Conservation (phyloP, 2,888 invertebrate genomes). For the Parapristionchus giblindavisi region DNA sequence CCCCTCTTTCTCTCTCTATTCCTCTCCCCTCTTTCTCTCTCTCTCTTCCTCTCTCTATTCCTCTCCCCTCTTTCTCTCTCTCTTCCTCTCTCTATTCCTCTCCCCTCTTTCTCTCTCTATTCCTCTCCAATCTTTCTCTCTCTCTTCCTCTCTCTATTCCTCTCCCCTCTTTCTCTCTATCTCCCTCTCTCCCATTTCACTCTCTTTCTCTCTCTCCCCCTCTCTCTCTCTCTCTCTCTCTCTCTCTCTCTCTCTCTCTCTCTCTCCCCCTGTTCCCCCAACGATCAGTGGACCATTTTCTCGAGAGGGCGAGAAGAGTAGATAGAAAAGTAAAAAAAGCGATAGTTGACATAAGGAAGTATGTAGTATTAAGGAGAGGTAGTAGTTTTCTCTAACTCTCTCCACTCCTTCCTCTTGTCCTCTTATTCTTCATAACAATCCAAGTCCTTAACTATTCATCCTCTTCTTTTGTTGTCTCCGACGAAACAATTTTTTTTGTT, state of each 20-base stretch:
- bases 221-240: slow-evolving; percentile 5
- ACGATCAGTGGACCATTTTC: neutral
- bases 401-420: too few species aligned
- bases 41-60: neutral
- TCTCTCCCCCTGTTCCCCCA: neutral
- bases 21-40: neutral
- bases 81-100: neutral
- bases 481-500: too few species aligned
- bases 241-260: neutral
- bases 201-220: neutral
- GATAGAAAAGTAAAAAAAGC: slow-evolving; percentile 4
- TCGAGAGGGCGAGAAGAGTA: neutral
- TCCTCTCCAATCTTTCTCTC: slow-evolving; percentile 20
- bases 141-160: neutral
- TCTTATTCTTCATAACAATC: too few species aligned
- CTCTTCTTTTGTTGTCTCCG: too few species aligned
- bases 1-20: slow-evolving; percentile 28
- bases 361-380: too few species aligned
- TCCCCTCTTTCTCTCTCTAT: neutral
- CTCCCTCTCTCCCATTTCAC: neutral
- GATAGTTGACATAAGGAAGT: too few species aligned
- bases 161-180: neutral
- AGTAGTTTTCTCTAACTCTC: too few species aligned
- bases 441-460: too few species aligned
- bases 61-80: neutral